Base-by-base conservation (phyloP, 2,888 invertebrate species). In the Melanostoma scalare region DNA sequence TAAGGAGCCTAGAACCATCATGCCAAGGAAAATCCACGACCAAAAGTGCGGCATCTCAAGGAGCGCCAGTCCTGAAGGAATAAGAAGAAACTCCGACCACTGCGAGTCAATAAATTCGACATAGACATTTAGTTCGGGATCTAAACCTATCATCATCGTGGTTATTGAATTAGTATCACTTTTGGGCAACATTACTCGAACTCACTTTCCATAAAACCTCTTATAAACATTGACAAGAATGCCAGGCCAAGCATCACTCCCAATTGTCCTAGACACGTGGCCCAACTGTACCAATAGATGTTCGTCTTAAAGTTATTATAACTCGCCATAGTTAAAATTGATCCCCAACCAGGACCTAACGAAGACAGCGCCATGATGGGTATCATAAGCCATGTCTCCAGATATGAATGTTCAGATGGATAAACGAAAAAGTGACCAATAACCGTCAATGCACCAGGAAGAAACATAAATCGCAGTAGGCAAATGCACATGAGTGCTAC, bases 341-440 rank as follows among this genome's bases (percentile, higher is more conserved):
- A 95, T 36, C 96, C 96, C 95, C 96, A 96, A 0, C 96, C 96
- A 0, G 96, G 95, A 0, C 97, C 97, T 33, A 97, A 94, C 0
- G 96, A 96, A 88, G 95, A 96, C 90, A 97, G 67, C 0, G 87
- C 87, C 58, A 87, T 68, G 0, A 88, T 6, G 0, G 88, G 86
- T 30, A 88, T 78, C 3, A 68, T 60, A 0, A 69, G 1, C 46
- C 46, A 61, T 8, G 6, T 20, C 9, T 50, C 50, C 4, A 35
- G 1, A n/a, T 35, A 0, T 0, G 1, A 10, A 44, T 4, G 0
- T 33, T 1, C 10, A 9, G 9, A 9, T 3, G 5, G 4, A 31
- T 5, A 4, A 3, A 4, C 2, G 3, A 50, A 69, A 40, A 8
- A 46, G 9, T 3, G 6, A 1, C 1, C 2, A 3, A 0, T 89